Evolutionary conservation across 2,113 vertebrate genomes (phyloP).

Genomic region (Oryzias javanicus): DNA sequence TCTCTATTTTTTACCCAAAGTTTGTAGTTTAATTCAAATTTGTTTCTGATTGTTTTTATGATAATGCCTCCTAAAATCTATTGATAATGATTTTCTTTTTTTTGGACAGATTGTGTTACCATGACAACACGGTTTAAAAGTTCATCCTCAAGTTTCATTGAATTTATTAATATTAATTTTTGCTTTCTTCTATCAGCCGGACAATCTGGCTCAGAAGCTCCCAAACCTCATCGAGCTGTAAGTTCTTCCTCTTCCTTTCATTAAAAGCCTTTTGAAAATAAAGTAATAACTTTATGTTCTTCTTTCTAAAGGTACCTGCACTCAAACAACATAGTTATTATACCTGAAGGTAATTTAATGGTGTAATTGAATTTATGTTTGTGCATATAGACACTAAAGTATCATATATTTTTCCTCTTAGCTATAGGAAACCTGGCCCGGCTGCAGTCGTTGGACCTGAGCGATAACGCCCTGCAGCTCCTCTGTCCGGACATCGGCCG

Average conservation of each 20-base stretch:
- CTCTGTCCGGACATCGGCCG: slow-evolving; percentile 93
- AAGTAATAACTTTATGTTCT: not conserved
- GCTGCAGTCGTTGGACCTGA: slow-evolving; percentile 93
- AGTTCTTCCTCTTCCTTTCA: slow-evolving; percentile 70
- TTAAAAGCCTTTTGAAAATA: too few relatives aligned
- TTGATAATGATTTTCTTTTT: too few relatives aligned
- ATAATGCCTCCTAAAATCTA: too few relatives aligned
- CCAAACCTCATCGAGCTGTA: slow-evolving; percentile 97
- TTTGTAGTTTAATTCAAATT: too few relatives aligned
- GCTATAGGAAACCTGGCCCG: slow-evolving; percentile 90
- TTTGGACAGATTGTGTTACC: too few relatives aligned
- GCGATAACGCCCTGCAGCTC: slow-evolving; percentile 91
- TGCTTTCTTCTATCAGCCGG: slow-evolving; percentile 80
- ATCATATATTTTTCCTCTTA: slow-evolving; percentile 51
- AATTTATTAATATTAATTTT: not conserved
- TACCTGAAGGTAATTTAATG: slow-evolving; percentile 88
- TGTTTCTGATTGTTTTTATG: too few relatives aligned
- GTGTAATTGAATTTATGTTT: not conserved
- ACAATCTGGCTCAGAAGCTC: slow-evolving; percentile 96
- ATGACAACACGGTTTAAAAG: not conserved
- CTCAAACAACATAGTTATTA: slow-evolving; percentile 94
- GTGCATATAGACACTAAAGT: not conserved
- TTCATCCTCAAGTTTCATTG: not conserved
- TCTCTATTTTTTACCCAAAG: too few relatives aligned
- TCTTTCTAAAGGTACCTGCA: slow-evolving; percentile 86